Evolutionary conservation across 1,140 invertebrate genomes (phyloP).

Genomic region (Drosophila ficusphila): DNA sequence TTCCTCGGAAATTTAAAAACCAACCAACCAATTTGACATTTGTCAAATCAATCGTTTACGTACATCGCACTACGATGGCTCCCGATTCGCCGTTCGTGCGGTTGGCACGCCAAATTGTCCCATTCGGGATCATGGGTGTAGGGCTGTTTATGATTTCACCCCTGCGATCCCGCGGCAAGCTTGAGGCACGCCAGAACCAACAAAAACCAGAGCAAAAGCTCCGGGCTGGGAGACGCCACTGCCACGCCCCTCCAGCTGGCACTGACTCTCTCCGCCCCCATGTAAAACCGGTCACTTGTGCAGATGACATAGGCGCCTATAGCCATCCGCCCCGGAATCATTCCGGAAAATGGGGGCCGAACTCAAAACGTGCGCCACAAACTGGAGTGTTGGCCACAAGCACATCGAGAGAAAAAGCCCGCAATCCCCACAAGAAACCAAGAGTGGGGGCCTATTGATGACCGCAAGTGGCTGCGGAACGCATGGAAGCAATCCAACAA

Average conservation of each 20-base stretch:
- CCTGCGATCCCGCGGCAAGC: slow-evolving; percentile 34
- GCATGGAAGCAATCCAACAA: not conserved
- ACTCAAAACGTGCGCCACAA: slow-evolving; percentile 28
- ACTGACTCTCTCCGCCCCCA: slow-evolving; percentile 37
- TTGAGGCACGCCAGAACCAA: slow-evolving; percentile 65
- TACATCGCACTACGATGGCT: slow-evolving; percentile 71
- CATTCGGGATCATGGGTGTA: slow-evolving; percentile 9
- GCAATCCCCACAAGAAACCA: slow-evolving; percentile 32
- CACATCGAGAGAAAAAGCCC: slow-evolving; percentile 22
- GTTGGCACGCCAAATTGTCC: slow-evolving; percentile 64
- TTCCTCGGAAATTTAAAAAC: slow-evolving; percentile 44
- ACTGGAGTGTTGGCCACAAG: slow-evolving; percentile 33
- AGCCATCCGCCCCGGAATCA: slow-evolving; percentile 26
- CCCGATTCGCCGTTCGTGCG: slow-evolving; percentile 63
- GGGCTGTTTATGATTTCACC: slow-evolving; percentile 30
- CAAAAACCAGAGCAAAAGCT: not conserved
- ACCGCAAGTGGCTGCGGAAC: slow-evolving; percentile 47
- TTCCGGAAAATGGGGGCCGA: slow-evolving; percentile 14
- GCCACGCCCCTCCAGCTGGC: slow-evolving; percentile 43
- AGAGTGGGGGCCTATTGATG: slow-evolving; percentile 57
- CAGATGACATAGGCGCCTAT: slow-evolving; percentile 60
- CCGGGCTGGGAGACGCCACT: slow-evolving; percentile 49
- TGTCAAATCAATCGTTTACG: slow-evolving; percentile 4
- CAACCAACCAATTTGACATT: slow-evolving; percentile 28
- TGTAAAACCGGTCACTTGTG: slow-evolving; percentile 46